A percentile compares a stretch with the other conserved stretches of the same genome.
Evolutionary conservation across 2,797 vertebrate species (phyloP).

Genomic region (Gallirallus australis): DNA sequence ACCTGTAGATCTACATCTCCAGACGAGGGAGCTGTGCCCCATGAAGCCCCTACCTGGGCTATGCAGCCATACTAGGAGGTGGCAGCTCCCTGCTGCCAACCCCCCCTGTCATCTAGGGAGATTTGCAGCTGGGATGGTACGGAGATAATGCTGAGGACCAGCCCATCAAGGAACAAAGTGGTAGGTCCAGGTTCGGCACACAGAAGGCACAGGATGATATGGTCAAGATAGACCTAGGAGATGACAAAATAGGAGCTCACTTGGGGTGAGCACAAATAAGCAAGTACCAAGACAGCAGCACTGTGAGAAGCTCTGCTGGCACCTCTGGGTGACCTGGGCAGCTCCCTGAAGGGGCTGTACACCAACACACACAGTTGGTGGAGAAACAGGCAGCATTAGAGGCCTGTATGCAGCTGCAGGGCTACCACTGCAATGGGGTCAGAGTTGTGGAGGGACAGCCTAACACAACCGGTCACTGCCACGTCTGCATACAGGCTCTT

Average conservation of each 20-base stretch:
- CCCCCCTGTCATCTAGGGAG: neutral
- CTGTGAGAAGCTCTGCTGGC: neutral
- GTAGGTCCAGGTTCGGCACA: neutral
- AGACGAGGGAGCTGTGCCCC: neutral
- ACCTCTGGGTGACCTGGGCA: neutral
- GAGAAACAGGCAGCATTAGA: neutral
- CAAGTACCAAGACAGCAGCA: neutral
- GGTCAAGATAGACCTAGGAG: neutral
- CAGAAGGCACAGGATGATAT: neutral
- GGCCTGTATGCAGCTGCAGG: neutral
- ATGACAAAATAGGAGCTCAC: neutral
- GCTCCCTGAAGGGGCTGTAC: neutral
- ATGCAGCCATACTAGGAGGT: fast-evolving
- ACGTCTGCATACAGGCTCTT: neutral
- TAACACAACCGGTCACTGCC: neutral
- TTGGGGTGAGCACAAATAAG: no score
- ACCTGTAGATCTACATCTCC: neutral
- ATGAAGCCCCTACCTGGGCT: fast-evolving
- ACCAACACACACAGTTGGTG: fast-evolving
- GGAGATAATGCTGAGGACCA: neutral
- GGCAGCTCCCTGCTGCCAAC: neutral
- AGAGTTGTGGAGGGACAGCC: neutral
- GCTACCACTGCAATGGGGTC: neutral
- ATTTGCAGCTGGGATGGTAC: neutral
- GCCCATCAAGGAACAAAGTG: no score